These are phyloP conservation scores for Xerus inauris DNA, from an alignment of 2,113 vertebrate genomes.

Conservation along the genomic window DNA sequence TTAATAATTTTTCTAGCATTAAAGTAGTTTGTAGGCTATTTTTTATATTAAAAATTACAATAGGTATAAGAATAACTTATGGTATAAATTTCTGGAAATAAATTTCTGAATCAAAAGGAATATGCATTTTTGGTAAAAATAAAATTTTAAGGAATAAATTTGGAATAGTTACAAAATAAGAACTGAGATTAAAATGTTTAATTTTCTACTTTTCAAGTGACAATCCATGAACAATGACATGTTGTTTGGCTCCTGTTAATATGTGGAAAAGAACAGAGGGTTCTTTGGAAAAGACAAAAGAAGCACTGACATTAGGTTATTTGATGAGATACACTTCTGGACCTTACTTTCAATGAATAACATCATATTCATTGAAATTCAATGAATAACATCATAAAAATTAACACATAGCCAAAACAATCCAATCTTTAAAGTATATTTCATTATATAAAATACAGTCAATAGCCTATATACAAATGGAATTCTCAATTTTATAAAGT, in stretches of 20 bases:
- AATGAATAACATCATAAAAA: not conserved
- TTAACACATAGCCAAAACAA: not conserved
- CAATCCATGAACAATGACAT: not conserved
- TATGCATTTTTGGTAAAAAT: not conserved
- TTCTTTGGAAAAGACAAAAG: fast-evolving
- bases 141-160: not conserved
- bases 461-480: not conserved
- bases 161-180: not conserved
- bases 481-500: not conserved
- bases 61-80: not conserved
- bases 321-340: not conserved
- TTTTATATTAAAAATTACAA: not conserved
- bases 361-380: not conserved
- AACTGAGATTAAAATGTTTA: not conserved
- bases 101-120: not conserved
- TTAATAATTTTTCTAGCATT: not conserved
- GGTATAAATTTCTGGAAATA: not conserved
- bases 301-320: not conserved
- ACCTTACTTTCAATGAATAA: not conserved
- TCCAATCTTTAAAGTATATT: not conserved
- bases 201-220: not conserved
- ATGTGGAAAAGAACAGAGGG: not conserved
- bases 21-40: not conserved
- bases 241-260: not conserved
- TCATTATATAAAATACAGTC: not conserved